phyloP scores from a whole-genome alignment of 2,113 vertebrate species.

The Urocynchramus pylzowi region DNA sequence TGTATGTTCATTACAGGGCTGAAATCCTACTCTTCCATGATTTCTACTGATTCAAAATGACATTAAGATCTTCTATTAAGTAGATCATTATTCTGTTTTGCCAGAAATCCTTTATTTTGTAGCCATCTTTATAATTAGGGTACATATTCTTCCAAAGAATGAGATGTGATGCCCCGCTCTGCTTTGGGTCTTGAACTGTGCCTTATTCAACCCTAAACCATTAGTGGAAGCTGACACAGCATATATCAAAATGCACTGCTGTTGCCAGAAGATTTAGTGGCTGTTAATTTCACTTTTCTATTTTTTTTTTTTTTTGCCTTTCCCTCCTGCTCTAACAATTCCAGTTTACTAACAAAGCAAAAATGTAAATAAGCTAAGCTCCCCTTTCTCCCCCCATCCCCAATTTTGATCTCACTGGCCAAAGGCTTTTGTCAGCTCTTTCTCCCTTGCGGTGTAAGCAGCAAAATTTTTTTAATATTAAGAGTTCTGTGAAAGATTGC shows the following conservation, averaged over 20 bases:
- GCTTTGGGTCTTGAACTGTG: constrained; percentile 28
- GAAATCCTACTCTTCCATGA: not conserved
- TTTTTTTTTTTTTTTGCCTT: not conserved
- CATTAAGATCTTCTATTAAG: not conserved
- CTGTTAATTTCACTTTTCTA: constrained; percentile 59
- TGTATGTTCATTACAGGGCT: not conserved
- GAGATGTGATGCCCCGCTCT: not conserved
- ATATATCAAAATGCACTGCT: constrained; percentile 41
- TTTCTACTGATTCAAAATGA: not conserved
- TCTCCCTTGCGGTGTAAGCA: constrained; percentile 53
- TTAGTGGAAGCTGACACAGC: constrained; percentile 63
- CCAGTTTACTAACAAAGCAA: constrained; percentile 76
- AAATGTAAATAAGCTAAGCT: constrained; percentile 73
- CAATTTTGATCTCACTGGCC: constrained; percentile 56
- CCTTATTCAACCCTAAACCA: constrained; percentile 5
- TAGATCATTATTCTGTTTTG: not conserved
- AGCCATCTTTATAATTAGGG: not conserved
- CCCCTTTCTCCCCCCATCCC: constrained; percentile 2
- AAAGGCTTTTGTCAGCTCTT: constrained; percentile 72
- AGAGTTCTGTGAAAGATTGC: not conserved
- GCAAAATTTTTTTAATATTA: constrained; percentile 56
- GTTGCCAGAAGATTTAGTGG: constrained; percentile 61
- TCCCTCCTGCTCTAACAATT: constrained; percentile 41
- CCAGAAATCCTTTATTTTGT: not conserved
- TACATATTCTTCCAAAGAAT: not conserved